Base-by-base conservation (phyloP, 2,113 vertebrate species). In the Hippocampus guttulatus region DNA sequence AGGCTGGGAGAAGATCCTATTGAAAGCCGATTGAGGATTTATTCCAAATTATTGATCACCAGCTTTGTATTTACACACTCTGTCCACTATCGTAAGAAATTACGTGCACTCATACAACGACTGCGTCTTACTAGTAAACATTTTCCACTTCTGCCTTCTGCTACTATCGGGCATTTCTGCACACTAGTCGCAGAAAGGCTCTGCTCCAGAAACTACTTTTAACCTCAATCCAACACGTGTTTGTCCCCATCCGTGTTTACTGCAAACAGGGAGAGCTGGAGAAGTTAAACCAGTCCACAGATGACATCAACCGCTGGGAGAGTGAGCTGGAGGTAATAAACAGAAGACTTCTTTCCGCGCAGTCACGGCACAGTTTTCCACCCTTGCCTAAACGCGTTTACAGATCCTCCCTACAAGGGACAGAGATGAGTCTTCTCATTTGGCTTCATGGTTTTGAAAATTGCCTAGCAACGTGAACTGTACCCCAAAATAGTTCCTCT, bases 211-310 rank as follows among this genome's bases (percentile, higher is more conserved):
- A 40, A 23, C 21, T 2, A 3, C 6, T 45, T 64, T 64, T 14
- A 64, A 64, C 63, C n/a, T 25, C 0, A 1, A n/a, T 23, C 41
- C n/a, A 45, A 64, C 45, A 1, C 21, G 40, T 45, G 21, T 18
- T 8, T 33, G 64, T 12, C 23, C 16, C 2, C 40, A 20, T 69
- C 21, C 23, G 12, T 89, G 75, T 85, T 79, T 76, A 73, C 63
- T 84, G 75, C 85, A 75, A 87, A 88, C 88, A 99, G 96, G 96
- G 95, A 64, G 97, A 99, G 57, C 84, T 98, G 82, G 97, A 99
- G 91, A 99, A 96, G 85, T 85, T 99, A 70, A 99, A 99, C 88
- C 97, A 99, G 74, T 98, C 96, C 21, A 98, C 96, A 3, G 96
- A 98, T 78, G 94, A 93, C 74, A 99, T 99, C 84, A 99, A 99